Evolutionary conservation across 1,140 invertebrate species (phyloP), one percentile per base, ranked within the genome.

Genomic region (Chrysopa pallens): DNA sequence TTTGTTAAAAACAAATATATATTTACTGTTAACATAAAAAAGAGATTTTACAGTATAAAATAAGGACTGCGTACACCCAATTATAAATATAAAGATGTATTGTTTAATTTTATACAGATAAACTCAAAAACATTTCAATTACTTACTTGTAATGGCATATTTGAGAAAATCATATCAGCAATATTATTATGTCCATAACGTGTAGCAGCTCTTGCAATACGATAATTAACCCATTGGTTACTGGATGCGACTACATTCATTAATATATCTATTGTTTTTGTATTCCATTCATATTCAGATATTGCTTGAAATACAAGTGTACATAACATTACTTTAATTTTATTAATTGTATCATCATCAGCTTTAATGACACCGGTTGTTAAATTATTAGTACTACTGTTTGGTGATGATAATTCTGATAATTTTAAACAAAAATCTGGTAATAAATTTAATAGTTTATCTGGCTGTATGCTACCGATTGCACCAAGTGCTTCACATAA

Each of bases 181-280:
- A 88, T 68, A 44, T 66, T 68, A 53, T 86, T 83, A 55, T 90
- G 85, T 1, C 84, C 84, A 54, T 87, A 89, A 47, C 83, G 69
- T 8, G 87, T 72, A 1, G 87, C 86, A 40, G 88, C 84, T 37
- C 90, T 69, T 1, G 79, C 86, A 39, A 95, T 79, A 50, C 84
- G 72, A 60, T 92, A 95, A 40, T 79, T 78, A 6, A 80, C 73
- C 91, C 92, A 95, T 1, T 74, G 67, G 56, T 84, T 76, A 1
- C 73, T 70, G 40, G 64, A 66, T 39, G 68, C 64, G 11, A 76
- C 63, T 1, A 76, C 71, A 9, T 60, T 62, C 9, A 73, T 58
- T 17, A 80, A 64, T 2, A 76, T 71, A 36, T 78, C 56, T 5
- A 84, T 63, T 1, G 72, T 70, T 38, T 64, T 50, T 35, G 64